phyloP scores from a whole-genome alignment of 2,888 invertebrate genomes.

The Rhynchonema sp. region DNA sequence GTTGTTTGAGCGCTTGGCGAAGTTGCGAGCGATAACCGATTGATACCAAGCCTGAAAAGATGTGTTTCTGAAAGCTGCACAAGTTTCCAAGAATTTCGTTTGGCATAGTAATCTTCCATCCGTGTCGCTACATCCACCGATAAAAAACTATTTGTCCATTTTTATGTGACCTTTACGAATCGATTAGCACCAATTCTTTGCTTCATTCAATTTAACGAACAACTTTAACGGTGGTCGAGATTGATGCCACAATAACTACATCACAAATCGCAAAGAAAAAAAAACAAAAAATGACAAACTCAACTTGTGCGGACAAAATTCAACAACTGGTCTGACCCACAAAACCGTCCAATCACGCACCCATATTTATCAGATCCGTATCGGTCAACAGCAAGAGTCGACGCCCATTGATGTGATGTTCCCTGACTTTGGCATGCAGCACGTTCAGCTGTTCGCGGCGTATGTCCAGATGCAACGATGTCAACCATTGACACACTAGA shows the following conservation, averaged over 20 bases:
- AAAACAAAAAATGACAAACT: background rate
- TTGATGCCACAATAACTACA: too few relatives aligned
- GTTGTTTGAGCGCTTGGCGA: background rate
- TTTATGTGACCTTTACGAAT: too few relatives aligned
- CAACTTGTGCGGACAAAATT: too few relatives aligned
- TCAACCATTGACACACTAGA: slow-evolving; percentile 8
- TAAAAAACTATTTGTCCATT: too few relatives aligned
- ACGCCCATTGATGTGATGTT: slow-evolving; percentile 1
- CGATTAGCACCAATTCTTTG: too few relatives aligned
- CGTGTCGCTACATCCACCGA: too few relatives aligned
- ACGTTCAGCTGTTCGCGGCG: background rate
- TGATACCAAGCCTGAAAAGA: background rate
- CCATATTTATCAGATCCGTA: background rate
- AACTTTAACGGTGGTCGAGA: too few relatives aligned
- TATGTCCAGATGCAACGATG: background rate
- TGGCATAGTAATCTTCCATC: too few relatives aligned
- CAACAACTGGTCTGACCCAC: background rate
- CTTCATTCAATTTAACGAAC: background rate
- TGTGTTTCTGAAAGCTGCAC: too few relatives aligned
- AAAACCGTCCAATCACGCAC: background rate
- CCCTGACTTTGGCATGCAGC: background rate
- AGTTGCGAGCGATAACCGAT: background rate
- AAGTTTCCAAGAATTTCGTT: too few relatives aligned
- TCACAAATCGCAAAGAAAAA: background rate
- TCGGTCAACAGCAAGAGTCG: background rate